A percentile compares a stretch with the other conserved stretches of the same genome.
Evolutionary conservation across 2,797 vertebrate species (phyloP).

Genomic region (Rhadinocentrus ornatus): DNA sequence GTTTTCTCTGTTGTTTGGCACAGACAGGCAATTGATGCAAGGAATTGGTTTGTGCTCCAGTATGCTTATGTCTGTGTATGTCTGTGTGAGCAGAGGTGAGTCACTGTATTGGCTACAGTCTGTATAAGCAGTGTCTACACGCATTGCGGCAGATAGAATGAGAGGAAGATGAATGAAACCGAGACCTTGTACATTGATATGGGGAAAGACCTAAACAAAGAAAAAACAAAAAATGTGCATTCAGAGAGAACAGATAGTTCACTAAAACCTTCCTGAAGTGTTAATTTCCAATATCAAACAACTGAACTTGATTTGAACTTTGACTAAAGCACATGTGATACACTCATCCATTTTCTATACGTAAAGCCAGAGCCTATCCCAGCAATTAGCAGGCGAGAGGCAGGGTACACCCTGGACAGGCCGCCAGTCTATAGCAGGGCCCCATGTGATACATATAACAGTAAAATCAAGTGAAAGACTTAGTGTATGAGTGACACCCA

Average conservation of each 20-base stretch:
- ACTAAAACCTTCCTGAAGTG: not conserved
- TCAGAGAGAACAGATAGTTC: not conserved
- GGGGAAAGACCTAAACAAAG: constrained; percentile 9
- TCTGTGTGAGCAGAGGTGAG: constrained; percentile 68
- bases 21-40: constrained; percentile 24
- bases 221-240: not conserved
- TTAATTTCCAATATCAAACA: not conserved
- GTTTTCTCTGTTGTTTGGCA: constrained; percentile 56
- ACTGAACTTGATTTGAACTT: not conserved
- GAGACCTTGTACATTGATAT: constrained; percentile 30
- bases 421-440: too few species aligned
- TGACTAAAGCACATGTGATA: not conserved
- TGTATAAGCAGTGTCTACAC: constrained; percentile 53
- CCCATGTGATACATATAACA: too few species aligned
- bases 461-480: constrained; percentile 1
- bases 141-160: constrained; percentile 69
- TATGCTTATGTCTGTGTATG: constrained; percentile 24
- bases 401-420: too few species aligned
- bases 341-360: too few species aligned
- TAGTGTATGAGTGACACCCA: constrained; percentile 31
- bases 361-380: too few species aligned
- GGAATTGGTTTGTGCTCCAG: constrained; percentile 25
- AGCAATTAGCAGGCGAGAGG: too few species aligned
- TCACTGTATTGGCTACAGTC: constrained; percentile 68
- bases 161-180: constrained; percentile 34